Evolutionary conservation across 1,140 invertebrate species (phyloP).

Genomic region (Drosophila nasuta): DNA sequence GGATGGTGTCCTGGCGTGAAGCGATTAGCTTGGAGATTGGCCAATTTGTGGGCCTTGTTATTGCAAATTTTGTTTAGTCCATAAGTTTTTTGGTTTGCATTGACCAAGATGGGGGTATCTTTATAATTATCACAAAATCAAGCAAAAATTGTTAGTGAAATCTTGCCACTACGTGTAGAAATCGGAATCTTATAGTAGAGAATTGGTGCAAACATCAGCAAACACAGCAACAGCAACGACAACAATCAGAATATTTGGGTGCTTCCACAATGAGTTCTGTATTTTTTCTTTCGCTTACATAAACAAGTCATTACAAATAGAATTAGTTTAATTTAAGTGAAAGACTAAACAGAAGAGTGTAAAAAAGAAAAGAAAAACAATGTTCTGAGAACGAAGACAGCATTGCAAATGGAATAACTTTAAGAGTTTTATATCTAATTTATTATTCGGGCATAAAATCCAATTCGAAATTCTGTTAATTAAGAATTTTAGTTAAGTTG

Average conservation of each 20-base stretch:
- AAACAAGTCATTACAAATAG: constrained; percentile 81
- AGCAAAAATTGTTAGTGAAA: constrained; percentile 74
- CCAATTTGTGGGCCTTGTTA: constrained; percentile 30
- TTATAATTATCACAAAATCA: constrained; percentile 49
- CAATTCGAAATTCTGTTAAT: constrained; percentile 69
- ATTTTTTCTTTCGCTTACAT: constrained; percentile 67
- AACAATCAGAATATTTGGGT: constrained; percentile 53
- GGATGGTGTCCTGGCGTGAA: constrained; percentile 88
- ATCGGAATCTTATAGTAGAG: constrained; percentile 52
- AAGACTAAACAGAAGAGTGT: constrained; percentile 39
- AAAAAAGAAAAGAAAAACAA: constrained; percentile 39
- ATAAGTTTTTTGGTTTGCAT: constrained; percentile 44
- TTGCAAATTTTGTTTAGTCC: constrained; percentile 50
- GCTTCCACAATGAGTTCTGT: constrained; percentile 68
- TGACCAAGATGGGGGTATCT: constrained; percentile 40
- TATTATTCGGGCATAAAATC: constrained; percentile 67
- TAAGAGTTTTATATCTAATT: constrained; percentile 71
- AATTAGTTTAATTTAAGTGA: constrained; percentile 77
- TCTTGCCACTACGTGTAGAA: constrained; percentile 69
- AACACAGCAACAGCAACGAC: constrained; percentile 21
- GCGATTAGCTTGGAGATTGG: constrained; percentile 3
- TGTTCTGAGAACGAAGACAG: constrained; percentile 17
- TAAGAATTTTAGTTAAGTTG: constrained; percentile 55
- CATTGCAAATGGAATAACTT: constrained; percentile 45
- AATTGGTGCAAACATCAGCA: constrained; percentile 59